Evolutionary conservation across 1,140 invertebrate genomes (phyloP).

Genomic region (Helicoverpa zea): DNA sequence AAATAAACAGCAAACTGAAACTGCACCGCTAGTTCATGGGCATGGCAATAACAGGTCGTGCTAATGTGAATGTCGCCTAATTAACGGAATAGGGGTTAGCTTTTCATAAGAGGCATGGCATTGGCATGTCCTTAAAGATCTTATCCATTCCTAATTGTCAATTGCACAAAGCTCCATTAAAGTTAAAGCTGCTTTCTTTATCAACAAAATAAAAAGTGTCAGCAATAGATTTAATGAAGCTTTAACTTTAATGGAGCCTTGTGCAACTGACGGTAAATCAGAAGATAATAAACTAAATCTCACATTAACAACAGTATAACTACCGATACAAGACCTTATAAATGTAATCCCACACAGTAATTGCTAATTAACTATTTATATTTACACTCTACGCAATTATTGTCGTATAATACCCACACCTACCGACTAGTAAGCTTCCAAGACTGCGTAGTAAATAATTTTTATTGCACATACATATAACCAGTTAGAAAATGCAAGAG

Average conservation of each 20-base stretch:
- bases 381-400: too few species aligned
- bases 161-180: too few species aligned
- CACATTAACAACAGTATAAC: neutral
- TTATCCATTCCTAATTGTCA: slow-evolving; percentile 10
- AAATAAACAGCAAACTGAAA: slow-evolving; percentile 26
- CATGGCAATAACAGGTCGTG: slow-evolving; percentile 18
- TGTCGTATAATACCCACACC: too few species aligned
- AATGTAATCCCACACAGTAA: neutral
- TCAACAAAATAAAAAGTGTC: too few species aligned
- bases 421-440: neutral
- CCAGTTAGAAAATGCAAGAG: neutral
- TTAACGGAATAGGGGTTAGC: neutral
- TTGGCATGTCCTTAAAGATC: neutral
- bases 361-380: too few species aligned
- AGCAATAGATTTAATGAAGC: too few species aligned
- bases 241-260: too few species aligned
- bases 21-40: neutral
- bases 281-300: neutral
- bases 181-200: too few species aligned
- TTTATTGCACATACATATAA: neutral
- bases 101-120: slow-evolving; percentile 6
- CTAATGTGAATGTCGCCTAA: slow-evolving; percentile 25
- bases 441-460: neutral
- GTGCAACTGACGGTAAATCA: too few species aligned
- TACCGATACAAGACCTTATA: neutral